Conservation (phyloP, 2,797 vertebrate species). For the Cynopterus sphinx region DNA sequence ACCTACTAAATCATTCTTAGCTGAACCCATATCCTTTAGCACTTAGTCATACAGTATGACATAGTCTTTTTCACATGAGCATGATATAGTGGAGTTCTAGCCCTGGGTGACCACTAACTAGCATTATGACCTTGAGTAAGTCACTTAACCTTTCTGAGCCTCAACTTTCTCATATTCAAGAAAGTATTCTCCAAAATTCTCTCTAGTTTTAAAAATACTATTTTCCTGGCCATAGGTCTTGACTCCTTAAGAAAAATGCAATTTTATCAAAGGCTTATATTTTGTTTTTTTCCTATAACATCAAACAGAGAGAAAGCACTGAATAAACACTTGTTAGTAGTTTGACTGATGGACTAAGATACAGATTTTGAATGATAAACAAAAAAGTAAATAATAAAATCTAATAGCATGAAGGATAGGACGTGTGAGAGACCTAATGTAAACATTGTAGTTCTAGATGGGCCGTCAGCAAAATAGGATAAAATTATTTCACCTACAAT, state of each 20-base stretch:
- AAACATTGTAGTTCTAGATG: background rate
- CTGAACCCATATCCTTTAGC: background rate
- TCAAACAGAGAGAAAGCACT: background rate
- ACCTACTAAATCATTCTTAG: background rate
- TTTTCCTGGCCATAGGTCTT: background rate
- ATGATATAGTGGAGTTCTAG: background rate
- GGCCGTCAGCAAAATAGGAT: background rate
- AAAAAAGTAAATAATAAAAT: background rate
- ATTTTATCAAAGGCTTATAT: background rate
- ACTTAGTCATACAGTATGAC: background rate
- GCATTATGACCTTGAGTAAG: background rate
- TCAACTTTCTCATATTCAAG: background rate
- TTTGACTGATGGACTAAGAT: background rate
- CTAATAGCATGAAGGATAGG: background rate
- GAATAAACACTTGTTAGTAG: background rate
- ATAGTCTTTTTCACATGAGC: background rate
- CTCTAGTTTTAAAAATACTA: background rate
- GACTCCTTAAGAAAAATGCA: background rate
- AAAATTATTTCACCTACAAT: background rate
- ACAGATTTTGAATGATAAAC: background rate
- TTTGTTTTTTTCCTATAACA: conserved; percentile 1
- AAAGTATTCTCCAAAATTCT: background rate
- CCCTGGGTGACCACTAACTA: background rate
- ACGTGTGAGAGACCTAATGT: background rate
- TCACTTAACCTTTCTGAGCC: background rate